Conservation (phyloP, 2,113 vertebrate genomes). For the Chloropsis cyanopogon region DNA sequence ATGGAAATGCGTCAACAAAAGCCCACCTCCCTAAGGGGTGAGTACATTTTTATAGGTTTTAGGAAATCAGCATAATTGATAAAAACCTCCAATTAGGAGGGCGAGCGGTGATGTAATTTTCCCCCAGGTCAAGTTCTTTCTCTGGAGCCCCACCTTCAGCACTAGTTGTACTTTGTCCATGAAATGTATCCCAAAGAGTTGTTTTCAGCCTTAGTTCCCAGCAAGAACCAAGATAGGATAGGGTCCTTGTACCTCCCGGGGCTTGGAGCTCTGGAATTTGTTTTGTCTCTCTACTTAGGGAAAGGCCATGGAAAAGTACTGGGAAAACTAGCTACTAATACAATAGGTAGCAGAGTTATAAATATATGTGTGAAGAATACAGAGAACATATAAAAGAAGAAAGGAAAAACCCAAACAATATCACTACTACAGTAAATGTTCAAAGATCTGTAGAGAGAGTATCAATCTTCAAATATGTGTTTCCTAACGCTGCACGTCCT, state of each 20-base stretch:
- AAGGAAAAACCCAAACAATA: neutral
- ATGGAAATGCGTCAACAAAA: neutral
- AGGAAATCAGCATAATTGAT: neutral
- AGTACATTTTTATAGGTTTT: neutral
- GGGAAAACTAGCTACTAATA: neutral
- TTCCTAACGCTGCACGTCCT: neutral
- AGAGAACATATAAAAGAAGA: neutral
- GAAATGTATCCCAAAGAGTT: neutral
- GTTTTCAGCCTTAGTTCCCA: neutral
- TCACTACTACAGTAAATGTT: neutral
- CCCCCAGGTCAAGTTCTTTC: neutral
- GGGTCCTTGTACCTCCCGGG: neutral
- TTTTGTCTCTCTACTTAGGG: neutral
- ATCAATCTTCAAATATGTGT: neutral
- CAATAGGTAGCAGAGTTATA: neutral
- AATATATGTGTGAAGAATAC: neutral
- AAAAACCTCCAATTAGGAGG: neutral
- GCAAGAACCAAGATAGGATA: neutral
- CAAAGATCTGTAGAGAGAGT: neutral
- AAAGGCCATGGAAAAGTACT: neutral
- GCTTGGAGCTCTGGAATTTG: neutral
- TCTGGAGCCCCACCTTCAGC: neutral
- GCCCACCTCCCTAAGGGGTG: neutral
- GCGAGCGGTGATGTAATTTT: too few relatives aligned
- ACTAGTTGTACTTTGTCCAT: neutral